Conservation (phyloP, 2,113 vertebrate species). For the Platanista minor region DNA sequence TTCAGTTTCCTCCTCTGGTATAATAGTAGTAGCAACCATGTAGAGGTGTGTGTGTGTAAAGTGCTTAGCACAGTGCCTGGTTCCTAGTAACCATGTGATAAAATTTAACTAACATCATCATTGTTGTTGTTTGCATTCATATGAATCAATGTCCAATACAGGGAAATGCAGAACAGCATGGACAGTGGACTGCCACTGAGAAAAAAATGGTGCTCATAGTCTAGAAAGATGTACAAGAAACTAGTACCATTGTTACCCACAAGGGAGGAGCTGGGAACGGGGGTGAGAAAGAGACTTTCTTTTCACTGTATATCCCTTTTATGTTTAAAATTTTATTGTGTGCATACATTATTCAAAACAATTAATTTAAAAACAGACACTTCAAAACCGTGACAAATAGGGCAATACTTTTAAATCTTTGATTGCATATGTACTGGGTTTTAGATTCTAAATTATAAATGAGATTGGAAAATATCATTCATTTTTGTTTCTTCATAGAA, state of each 20-base stretch:
- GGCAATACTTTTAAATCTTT: neutral
- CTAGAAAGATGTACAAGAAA: neutral
- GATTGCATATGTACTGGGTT: constrained; percentile 7
- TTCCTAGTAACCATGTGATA: neutral
- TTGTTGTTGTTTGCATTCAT: neutral
- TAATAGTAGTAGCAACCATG: neutral
- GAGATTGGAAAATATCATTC: constrained; percentile 3
- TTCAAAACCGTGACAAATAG: neutral
- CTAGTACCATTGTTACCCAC: neutral
- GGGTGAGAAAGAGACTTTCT: neutral
- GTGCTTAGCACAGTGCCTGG: neutral
- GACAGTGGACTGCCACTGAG: neutral
- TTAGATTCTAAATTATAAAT: constrained; percentile 29
- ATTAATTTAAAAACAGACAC: neutral
- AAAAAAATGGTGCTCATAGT: neutral
- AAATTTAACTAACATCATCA: neutral
- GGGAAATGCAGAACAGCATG: neutral
- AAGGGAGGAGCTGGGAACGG: neutral
- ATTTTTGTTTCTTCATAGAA: neutral
- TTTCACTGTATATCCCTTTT: neutral
- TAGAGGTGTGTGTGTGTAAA: neutral
- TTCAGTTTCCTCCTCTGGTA: neutral
- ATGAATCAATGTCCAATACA: neutral
- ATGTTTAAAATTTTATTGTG: neutral
- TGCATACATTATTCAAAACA: constrained; percentile 26